Conservation (phyloP, 2,888 invertebrate species). For the Odontocerum albicorne region DNA sequence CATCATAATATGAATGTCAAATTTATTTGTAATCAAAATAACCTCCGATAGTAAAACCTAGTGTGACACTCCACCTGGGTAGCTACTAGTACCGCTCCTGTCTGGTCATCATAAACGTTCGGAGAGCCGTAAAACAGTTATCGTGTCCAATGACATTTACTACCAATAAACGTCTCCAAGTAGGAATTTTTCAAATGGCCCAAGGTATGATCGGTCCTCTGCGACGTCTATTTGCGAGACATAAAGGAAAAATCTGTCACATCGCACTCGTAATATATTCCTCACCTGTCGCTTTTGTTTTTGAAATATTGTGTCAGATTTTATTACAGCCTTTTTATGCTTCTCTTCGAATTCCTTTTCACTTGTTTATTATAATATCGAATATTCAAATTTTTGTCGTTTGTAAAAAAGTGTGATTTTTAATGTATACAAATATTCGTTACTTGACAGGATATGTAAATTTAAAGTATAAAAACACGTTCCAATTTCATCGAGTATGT, state of each 20-base stretch:
- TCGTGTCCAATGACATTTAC: conserved; percentile 28
- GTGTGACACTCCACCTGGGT: too few relatives aligned
- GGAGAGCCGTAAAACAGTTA: conserved; percentile 27
- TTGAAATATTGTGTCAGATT: conserved; percentile 17
- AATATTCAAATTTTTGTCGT: background rate
- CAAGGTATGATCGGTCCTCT: background rate
- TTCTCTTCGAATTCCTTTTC: background rate
- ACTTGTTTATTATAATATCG: background rate
- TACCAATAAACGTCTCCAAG: conserved; percentile 29
- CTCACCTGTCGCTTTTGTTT: conserved; percentile 18
- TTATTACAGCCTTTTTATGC: background rate
- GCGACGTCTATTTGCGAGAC: conserved; percentile 47
- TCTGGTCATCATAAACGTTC: too few relatives aligned
- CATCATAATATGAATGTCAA: too few relatives aligned
- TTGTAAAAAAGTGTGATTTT: background rate
- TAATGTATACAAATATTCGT: background rate
- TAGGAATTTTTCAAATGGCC: conserved; percentile 21
- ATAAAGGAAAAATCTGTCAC: conserved; percentile 16
- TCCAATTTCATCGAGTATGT: too few relatives aligned
- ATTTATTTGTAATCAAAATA: too few relatives aligned
- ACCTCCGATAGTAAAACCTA: too few relatives aligned
- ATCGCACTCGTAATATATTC: conserved; percentile 16
- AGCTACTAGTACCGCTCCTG: too few relatives aligned
- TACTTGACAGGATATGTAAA: background rate
- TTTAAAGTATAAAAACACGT: too few relatives aligned